These are phyloP conservation scores for Colistium nudipinnis DNA, from an alignment of 2,113 vertebrate genomes.

Conservation along the genomic window DNA sequence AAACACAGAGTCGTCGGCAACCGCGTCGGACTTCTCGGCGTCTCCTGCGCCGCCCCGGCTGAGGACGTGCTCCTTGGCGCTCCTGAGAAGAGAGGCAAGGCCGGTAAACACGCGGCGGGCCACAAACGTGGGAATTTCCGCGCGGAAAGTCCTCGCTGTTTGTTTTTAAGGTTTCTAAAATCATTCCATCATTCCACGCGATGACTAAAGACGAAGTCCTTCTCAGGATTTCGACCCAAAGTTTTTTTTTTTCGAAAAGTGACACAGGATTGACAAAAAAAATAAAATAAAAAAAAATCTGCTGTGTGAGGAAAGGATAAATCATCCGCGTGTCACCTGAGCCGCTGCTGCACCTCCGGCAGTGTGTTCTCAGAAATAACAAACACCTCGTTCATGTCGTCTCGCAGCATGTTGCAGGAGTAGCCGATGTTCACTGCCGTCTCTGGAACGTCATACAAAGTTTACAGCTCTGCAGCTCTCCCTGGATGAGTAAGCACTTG, in stretches of 20 bases:
- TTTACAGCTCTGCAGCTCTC: background rate
- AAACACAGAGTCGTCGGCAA: constrained; percentile 72
- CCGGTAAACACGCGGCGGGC: background rate
- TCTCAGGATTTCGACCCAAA: no score
- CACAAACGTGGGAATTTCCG: no score
- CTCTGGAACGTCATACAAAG: constrained; percentile 74
- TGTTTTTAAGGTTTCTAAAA: no score
- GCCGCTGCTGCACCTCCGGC: constrained; percentile 82
- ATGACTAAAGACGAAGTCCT: no score
- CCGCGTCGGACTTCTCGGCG: constrained; percentile 64
- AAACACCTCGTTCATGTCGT: constrained; percentile 86
- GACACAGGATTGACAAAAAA: no score
- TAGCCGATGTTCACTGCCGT: constrained; percentile 89
- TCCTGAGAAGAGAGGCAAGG: constrained; percentile 64
- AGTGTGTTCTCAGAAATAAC: constrained; percentile 79
- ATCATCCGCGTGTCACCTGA: constrained; percentile 72
- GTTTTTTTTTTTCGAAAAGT: no score
- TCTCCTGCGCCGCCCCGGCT: constrained; percentile 54
- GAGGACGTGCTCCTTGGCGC: constrained; percentile 78
- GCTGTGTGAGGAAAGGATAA: background rate
- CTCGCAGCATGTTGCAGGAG: constrained; percentile 86
- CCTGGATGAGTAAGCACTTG: background rate
- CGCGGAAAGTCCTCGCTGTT: no score
- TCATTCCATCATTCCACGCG: no score
- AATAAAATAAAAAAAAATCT: no score